Conservation (phyloP, 2,797 vertebrate genomes). For the Cryptoprocta ferox region DNA sequence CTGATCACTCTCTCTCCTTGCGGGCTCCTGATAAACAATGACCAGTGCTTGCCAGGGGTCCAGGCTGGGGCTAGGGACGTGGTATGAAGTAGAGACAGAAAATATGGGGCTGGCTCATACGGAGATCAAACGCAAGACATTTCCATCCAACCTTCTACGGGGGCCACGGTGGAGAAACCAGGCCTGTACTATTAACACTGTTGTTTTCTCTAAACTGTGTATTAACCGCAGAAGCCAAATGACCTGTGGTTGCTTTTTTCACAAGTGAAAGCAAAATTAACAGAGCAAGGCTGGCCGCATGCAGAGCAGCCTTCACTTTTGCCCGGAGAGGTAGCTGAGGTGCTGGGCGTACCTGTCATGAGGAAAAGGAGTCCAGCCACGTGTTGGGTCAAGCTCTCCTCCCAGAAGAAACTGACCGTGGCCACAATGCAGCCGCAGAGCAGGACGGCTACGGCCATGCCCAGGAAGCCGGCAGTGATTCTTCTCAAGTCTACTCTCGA, state of each 20-base stretch:
- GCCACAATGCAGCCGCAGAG: slow-evolving; percentile 91
- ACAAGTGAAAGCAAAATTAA: neutral
- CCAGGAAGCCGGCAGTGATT: slow-evolving; percentile 91
- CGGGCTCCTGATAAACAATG: neutral
- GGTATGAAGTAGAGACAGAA: neutral
- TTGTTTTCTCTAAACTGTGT: neutral
- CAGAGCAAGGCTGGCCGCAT: accelerated
- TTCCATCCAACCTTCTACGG: neutral
- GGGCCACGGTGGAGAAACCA: neutral
- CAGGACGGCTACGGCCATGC: slow-evolving; percentile 91
- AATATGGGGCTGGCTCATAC: neutral
- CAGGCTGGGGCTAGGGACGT: neutral
- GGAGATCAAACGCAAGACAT: neutral
- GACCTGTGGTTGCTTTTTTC: neutral
- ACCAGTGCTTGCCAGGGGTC: neutral
- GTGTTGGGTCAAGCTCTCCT: slow-evolving; percentile 92
- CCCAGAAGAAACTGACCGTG: slow-evolving; percentile 92
- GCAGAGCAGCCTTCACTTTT: neutral
- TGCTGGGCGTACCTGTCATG: slow-evolving; percentile 89
- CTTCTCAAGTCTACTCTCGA: slow-evolving; percentile 88
- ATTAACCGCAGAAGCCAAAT: neutral
- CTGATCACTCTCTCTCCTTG: neutral
- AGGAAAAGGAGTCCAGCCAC: slow-evolving; percentile 92
- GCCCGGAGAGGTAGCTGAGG: accelerated
- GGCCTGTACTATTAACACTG: neutral